A percentile compares a stretch with the other conserved stretches of the same genome.
Conservation (phyloP, 2,113 vertebrate species). For the Picathartes gymnocephalus region DNA sequence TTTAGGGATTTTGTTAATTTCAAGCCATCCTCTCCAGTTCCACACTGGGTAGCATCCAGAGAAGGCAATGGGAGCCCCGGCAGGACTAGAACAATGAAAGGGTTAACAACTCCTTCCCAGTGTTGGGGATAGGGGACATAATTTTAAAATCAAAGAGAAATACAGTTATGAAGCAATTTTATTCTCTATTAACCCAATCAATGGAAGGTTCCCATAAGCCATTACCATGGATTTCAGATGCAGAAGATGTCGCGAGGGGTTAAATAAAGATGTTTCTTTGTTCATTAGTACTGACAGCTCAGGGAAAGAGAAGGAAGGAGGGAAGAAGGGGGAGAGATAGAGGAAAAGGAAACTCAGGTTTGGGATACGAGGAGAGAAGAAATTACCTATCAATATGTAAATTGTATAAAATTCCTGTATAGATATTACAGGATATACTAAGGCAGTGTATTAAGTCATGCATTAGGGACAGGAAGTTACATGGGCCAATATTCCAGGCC, state of each 20-base stretch:
- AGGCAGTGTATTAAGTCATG: neutral
- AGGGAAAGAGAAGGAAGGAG: slow-evolving; percentile 7
- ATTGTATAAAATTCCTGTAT: neutral
- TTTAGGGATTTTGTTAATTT: neutral
- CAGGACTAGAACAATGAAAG: neutral
- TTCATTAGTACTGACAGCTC: slow-evolving; percentile 65
- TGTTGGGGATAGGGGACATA: slow-evolving; percentile 59
- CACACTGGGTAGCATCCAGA: neutral
- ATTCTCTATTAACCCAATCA: slow-evolving; percentile 87
- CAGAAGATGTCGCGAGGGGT: slow-evolving; percentile 56
- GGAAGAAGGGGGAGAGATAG: neutral
- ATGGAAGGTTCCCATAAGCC: slow-evolving; percentile 77
- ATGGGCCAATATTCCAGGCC: neutral
- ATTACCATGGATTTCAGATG: slow-evolving; percentile 74
- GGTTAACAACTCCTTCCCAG: slow-evolving; percentile 9
- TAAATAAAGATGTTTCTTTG: slow-evolving; percentile 72
- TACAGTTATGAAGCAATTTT: slow-evolving; percentile 81
- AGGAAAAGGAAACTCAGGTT: neutral
- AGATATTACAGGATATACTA: neutral
- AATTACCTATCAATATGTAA: neutral
- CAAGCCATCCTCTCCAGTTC: neutral
- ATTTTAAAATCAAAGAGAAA: slow-evolving; percentile 73
- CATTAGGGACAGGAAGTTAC: neutral
- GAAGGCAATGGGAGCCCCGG: neutral
- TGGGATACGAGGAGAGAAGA: neutral